Conservation (phyloP, 2,797 vertebrate genomes). For the Loriculus beryllinus region DNA sequence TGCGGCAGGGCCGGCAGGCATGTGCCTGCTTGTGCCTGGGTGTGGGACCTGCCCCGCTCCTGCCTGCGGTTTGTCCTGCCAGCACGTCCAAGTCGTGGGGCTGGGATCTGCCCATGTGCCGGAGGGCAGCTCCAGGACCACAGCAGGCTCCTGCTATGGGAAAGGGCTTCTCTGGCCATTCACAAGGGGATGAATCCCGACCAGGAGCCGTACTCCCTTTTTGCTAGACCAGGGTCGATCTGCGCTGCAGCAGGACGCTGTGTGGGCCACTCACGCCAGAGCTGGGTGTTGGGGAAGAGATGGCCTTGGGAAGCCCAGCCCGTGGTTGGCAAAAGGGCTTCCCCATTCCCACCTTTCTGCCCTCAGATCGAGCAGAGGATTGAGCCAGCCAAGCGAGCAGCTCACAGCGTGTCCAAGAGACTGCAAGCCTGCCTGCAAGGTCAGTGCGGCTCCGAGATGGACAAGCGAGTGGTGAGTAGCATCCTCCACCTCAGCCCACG, state of each 20-base stretch:
- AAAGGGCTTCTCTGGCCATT: not conserved
- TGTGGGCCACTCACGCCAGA: not conserved
- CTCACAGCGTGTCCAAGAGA: constrained; percentile 90
- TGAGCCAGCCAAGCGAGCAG: constrained; percentile 88
- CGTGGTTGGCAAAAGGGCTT: not conserved
- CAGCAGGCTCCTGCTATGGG: not conserved
- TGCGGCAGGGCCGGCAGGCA: not conserved
- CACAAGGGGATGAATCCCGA: not conserved
- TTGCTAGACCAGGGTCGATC: not conserved
- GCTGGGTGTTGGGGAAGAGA: not conserved
- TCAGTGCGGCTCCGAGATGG: constrained; percentile 85
- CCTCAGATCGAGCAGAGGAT: constrained; percentile 91
- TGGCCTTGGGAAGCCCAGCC: accelerated
- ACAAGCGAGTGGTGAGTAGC: constrained; percentile 88
- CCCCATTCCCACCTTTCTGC: not conserved
- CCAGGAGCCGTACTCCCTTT: not conserved
- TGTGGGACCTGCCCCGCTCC: not conserved
- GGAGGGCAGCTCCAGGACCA: not conserved
- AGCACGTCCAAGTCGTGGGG: not conserved
- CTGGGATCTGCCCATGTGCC: not conserved
- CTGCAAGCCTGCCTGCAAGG: constrained; percentile 90
- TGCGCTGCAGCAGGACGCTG: not conserved
- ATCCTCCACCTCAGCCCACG: accelerated
- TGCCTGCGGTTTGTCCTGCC: not conserved
- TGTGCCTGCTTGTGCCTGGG: constrained; percentile 34